Evolutionary conservation across 2,113 vertebrate genomes (phyloP), one percentile per base, ranked within the genome.

Genomic region (Psammodynastes pulverulentus): DNA sequence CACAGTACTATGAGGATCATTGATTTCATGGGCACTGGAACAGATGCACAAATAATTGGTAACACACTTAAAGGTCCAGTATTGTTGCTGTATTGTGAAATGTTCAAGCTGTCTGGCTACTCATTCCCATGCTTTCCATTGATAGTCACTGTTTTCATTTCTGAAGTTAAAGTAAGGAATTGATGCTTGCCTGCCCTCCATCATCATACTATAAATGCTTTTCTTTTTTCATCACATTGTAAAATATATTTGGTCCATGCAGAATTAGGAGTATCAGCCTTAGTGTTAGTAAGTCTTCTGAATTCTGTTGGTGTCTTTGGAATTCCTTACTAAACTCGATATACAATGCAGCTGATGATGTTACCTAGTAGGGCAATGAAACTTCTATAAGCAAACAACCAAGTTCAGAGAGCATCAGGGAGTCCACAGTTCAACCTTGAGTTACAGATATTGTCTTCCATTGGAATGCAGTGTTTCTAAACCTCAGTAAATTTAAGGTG

Each of bases 21-120:
- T 84, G 67, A 88, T 91, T 93, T 88, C 86, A 88, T 88, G 15
- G 62, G 19, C 3, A 88, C n/a, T 84, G 49, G 86, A 93, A 91
- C 62, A 84, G 67, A 84, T 85, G 52, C 45, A 85, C 89, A 91
- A 91, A 90, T 93, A 90, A 90, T 91, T 88, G 86, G 92, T 26
- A 87, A 84, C 54, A 45, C 1, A 88, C 62, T 87, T 88, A 45
- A 62, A 91, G 15, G 67, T 58, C n/a, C 62, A 58, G 62, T 29
- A 23, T 56, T 51, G 21, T 86, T 87, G 7, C 17, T n/a, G 2
- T 52, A n/a, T 58, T 51, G 67, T 87, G 12, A 88, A 87, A 86
- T 56, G 90, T 93, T 62, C 54, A 34, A 51, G n/a, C 26, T 29
- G 29, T 84, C 29, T 84, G 79, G 19, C 51, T 88, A 53, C 51